A percentile compares a stretch with the other conserved stretches of the same genome.
Conservation (phyloP, 1,140 invertebrate species). For the Drosophila lacteicornis region DNA sequence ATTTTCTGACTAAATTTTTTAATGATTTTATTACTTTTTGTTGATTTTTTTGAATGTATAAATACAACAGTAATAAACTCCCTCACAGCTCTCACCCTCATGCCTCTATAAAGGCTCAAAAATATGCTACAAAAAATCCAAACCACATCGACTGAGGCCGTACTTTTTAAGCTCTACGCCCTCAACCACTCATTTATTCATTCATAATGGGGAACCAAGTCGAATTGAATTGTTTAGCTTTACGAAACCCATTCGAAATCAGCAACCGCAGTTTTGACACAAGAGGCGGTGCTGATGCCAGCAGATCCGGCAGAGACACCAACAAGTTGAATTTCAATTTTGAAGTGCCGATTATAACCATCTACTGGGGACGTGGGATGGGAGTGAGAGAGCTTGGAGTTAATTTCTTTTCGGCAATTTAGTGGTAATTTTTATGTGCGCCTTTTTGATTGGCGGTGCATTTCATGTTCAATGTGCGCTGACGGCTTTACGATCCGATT, state of each 20-base stretch:
- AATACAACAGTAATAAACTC: neutral
- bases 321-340: slow-evolving; percentile 47
- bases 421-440: slow-evolving; percentile 76
- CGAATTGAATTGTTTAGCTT: slow-evolving; percentile 68
- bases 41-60: neutral
- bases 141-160: neutral
- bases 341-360: slow-evolving; percentile 31
- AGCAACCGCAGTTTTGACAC: slow-evolving; percentile 77
- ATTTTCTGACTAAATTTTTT: too few species aligned
- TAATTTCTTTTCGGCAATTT: slow-evolving; percentile 75
- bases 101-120: slow-evolving; percentile 3
- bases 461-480: slow-evolving; percentile 66
- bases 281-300: slow-evolving; percentile 60
- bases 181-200: slow-evolving; percentile 32
- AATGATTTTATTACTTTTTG: neutral
- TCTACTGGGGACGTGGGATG: slow-evolving; percentile 15
- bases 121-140: slow-evolving; percentile 8
- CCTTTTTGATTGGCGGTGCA: slow-evolving; percentile 79
- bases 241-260: slow-evolving; percentile 54
- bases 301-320: slow-evolving; percentile 21
- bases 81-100: neutral
- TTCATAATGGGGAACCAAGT: slow-evolving; percentile 41
- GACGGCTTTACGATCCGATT: slow-evolving; percentile 54
- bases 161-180: neutral
- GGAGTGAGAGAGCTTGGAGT: slow-evolving; percentile 32